Evolutionary conservation across 1,140 invertebrate species (phyloP), one percentile per base, ranked within the genome.

Genomic region (Lanistes nyassanus): DNA sequence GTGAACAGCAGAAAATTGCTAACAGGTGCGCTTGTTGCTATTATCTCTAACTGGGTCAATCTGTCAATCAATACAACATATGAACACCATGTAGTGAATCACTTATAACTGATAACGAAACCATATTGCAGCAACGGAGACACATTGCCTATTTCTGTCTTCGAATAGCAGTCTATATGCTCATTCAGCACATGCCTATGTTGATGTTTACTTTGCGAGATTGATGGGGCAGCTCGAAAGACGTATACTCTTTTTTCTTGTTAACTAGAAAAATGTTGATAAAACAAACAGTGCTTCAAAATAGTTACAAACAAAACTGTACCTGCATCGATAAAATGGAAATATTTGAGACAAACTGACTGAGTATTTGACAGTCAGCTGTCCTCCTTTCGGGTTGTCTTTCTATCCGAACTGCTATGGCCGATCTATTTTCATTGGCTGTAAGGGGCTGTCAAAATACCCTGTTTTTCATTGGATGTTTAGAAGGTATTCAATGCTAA

Each of bases 371-470:
- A 60, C 70, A 72, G 55, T 72, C 70, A 72, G 70, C 70, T 72
- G 70, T 72, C 36, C 70, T 72, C 70, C 70, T 72, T 72, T 72
- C 70, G 70, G 70, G 70, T 72, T 72, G 51, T 72, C 31, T 72
- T 55, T 60, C 60, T 31, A 29, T 58, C 56, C 55, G 55, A 37
- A 72, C 31, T 60, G 70, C 23, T 26, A 42, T 62, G 34, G 56
- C 31, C 56, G 55, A 36, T 23, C 55, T 37, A 42, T 72, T 72
- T 72, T 72, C 55, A 72, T 72, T 72, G 70, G 70, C 60, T 58
- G 47, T 56, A 60, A 39, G 65, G 16, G 37, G 65, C 37, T 39
- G 42, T 23, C 65, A 67, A 42, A 37, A 67, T 19, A 37, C 36
- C 21, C 16, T 9, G 19, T 13, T 67, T 67, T 31, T 37, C 36